Base-by-base conservation (phyloP, 2,888 invertebrate species). In the Baronia brevicornis region DNA sequence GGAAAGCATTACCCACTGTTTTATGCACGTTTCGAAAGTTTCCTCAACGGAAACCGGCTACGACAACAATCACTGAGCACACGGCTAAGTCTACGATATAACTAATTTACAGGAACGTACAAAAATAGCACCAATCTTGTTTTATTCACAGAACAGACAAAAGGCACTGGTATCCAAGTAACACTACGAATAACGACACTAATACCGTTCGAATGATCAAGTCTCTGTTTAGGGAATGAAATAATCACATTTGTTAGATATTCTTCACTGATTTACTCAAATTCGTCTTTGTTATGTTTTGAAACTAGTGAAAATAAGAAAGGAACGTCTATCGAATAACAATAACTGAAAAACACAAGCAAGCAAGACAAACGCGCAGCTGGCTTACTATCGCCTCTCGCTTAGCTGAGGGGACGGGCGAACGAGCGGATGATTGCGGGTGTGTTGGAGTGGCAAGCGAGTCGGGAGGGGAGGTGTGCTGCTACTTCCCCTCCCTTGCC, bases 11-110 rank as follows among this genome's bases (percentile, higher is more conserved):
- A 80, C 70, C 75, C 69, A 75, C 75, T 71, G 72, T 79, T 75
- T 75, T 75, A 78, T 78, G 73, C 77, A 78, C 75, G 74, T 78
- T 82, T 77, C 69, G 79, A 80, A 82, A 80, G 78, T 80, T 75
- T 77, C 75, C 80, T 69, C 60, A 60, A 68, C 67, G 72, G 74
- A 79, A 84, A 80, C 80, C 75, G 71, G 82, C 75, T 73, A 74
- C 75, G 78, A 77, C 79, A 79, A 82, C 82, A 84, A 80, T 82
- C 80, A 82, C 82, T 80, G 75, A 69, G 74, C 68, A 75, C 78
- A 80, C 70, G 72, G 60, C 59, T 63, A 59, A 57, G 64, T 72
- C 63, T 61, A 61, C 62, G 59, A 59, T 60, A 54, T 63, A 58
- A 54, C 50, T 53, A 67, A 58, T 59, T 65, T 63, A 65, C 70